phyloP scores from a whole-genome alignment of 2,797 vertebrate species.

The Scomberomorus guttatus region DNA sequence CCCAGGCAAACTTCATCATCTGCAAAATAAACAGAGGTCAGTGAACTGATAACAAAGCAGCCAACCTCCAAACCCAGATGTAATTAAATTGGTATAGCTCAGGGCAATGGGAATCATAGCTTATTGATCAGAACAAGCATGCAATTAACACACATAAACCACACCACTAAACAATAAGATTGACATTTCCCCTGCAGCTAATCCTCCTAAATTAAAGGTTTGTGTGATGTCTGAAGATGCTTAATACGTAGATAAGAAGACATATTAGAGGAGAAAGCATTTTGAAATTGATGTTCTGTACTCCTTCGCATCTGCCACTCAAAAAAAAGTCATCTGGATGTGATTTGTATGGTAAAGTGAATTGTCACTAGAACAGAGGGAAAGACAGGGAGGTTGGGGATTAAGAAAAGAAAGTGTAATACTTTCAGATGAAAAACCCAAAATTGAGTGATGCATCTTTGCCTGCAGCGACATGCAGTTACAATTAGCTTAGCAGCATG shows the following conservation, averaged over 20 bases:
- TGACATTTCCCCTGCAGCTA: conserved; percentile 65
- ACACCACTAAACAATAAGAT: conserved; percentile 51
- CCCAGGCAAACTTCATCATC: conserved; percentile 99
- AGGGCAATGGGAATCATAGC: conserved; percentile 61
- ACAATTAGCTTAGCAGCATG: conserved; percentile 56
- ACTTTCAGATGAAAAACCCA: conserved; percentile 34
- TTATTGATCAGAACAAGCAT: conserved; percentile 70
- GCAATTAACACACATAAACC: conserved; percentile 69
- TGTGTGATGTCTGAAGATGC: conserved; percentile 41
- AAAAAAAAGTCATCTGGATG: conserved; percentile 1
- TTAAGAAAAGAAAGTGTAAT: conserved; percentile 32
- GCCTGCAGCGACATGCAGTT: conserved; percentile 44
- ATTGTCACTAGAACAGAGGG: neutral
- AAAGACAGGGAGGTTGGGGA: conserved; percentile 1
- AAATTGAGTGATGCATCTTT: conserved; percentile 35
- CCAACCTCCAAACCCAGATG: conserved; percentile 22
- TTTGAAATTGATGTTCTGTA: conserved; percentile 20
- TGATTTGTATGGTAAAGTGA: conserved; percentile 24
- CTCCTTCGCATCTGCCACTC: conserved; percentile 13
- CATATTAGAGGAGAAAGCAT: conserved; percentile 14
- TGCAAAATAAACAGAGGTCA: conserved; percentile 77
- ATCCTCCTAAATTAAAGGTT: conserved; percentile 59
- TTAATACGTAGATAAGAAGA: conserved; percentile 14
- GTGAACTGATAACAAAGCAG: conserved; percentile 22
- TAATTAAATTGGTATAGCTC: conserved; percentile 70